Conservation (phyloP, 2,113 vertebrate species). For the Platysternon megacephalum region DNA sequence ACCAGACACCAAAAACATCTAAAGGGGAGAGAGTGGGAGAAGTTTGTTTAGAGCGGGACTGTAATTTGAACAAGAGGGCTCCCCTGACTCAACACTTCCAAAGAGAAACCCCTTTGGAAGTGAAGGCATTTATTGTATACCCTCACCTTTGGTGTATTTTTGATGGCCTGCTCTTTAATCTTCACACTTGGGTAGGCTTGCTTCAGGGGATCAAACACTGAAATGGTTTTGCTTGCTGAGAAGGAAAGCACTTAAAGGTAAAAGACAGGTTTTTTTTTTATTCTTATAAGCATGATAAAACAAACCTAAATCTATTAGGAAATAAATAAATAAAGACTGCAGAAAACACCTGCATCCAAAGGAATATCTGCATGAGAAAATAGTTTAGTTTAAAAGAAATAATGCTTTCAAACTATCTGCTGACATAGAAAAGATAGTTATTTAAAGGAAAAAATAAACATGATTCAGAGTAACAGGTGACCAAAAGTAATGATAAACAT, state of each 20-base stretch:
- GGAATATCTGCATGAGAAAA: not conserved
- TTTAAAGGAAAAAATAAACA: not conserved
- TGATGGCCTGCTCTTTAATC: not conserved
- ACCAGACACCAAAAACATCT: not conserved
- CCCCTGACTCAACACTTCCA: not conserved
- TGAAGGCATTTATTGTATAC: rapidly evolving
- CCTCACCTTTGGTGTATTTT: not conserved
- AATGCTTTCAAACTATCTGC: rapidly evolving
- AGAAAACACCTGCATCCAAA: not conserved
- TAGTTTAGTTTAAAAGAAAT: not conserved
- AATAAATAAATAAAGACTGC: not conserved
- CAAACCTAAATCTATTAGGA: not conserved
- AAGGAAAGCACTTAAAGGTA: not conserved
- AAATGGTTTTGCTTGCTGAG: not conserved
- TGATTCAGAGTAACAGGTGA: not conserved
- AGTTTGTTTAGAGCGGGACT: rapidly evolving
- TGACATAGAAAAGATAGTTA: not conserved
- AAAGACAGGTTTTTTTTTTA: not conserved
- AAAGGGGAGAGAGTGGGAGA: not conserved
- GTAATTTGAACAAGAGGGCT: not conserved
- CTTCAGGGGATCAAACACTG: not conserved
- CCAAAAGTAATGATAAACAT: not conserved
- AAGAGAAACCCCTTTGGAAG: not conserved
- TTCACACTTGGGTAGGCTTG: not conserved
- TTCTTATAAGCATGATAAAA: not conserved